Evolutionary conservation across 2,888 invertebrate genomes (phyloP), one percentile per base, ranked within the genome.

Genomic region (Ptycholaimellus sp.): DNA sequence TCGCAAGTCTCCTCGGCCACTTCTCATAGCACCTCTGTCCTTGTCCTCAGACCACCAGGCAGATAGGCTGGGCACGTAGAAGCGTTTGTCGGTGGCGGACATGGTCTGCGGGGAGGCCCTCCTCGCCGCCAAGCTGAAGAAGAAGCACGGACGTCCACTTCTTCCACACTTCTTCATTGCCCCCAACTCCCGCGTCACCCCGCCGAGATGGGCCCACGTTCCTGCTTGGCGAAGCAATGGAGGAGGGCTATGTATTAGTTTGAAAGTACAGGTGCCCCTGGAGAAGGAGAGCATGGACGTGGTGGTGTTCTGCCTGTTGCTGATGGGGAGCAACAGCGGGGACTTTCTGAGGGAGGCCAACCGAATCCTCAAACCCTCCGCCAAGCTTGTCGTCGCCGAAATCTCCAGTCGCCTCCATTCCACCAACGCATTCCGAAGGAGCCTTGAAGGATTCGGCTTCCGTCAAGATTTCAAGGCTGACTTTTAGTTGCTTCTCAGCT

Each of bases 31-130:
- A 6, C 6, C 13, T 23, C n/a, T n/a, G n/a, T n/a, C n/a, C n/a
- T n/a, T n/a, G n/a, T 23, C 14, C 9, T 5, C 16, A 33, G 11
- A 11, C 18, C 5, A 17, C 17, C n/a, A 18, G 9, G 29, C 7
- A 29, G 9, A 5, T 14, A 29, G 4, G n/a, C n/a, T 5, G 5
- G 29, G n/a, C 9, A 11, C 31, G n/a, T 32, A 37, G 6, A 31
- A 33, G 23, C 23, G 43, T 9, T 23, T 41, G 25, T 9, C 40
- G 11, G 68, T 96, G 41, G 90, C 80, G 1, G 96, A 96, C 63
- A 76, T 96, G 67, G 96, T 93, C 2, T 96, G 93, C 56, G 93
- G 96, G 0, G 81, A 85, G 54, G 96, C 79, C 0, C 70, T 70
- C 38, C 62, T 93, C 5, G 72, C 82, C 0, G 61, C 67, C 45